Percentiles rank a stretch among this genome's conserved stretches.
These are phyloP conservation scores for Trachelus stipa DNA, from an alignment of 2,888 invertebrate genomes.

Conservation along the genomic window DNA sequence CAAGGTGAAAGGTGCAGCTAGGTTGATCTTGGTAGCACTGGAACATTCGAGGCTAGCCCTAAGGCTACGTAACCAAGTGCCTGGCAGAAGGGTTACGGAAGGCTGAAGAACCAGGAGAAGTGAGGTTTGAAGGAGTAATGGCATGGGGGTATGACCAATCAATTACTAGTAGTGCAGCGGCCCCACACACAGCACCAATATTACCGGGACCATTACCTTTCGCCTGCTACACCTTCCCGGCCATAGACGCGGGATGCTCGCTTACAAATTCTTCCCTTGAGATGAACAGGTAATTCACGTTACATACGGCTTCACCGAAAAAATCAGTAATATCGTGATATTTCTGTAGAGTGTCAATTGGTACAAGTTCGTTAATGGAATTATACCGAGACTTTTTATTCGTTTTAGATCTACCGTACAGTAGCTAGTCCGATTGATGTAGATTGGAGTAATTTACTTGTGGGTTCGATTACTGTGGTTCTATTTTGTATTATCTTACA, in stretches of 20 bases:
- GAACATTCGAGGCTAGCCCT: constrained; percentile 26
- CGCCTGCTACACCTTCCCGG: constrained; percentile 53
- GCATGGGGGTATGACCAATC: constrained; percentile 65
- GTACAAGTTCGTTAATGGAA: neutral
- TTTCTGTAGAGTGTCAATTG: neutral
- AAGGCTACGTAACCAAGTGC: constrained; percentile 25
- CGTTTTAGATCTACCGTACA: neutral
- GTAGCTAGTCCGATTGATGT: neutral
- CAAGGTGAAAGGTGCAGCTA: constrained; percentile 15
- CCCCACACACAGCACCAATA: constrained; percentile 61
- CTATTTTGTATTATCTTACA: neutral
- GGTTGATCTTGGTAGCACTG: constrained; percentile 3
- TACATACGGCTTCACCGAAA: neutral
- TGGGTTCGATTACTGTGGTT: neutral
- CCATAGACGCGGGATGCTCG: constrained; percentile 47
- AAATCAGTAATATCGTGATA: neutral
- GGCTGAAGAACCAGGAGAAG: constrained; percentile 44
- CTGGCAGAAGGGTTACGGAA: constrained; percentile 46
- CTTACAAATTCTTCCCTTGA: constrained; percentile 46
- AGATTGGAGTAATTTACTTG: neutral
- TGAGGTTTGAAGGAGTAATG: constrained; percentile 62
- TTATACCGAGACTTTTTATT: neutral
- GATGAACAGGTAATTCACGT: neutral
- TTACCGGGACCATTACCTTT: constrained; percentile 64
- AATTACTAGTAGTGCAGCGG: constrained; percentile 66